These are phyloP conservation scores for Phaetusa simplex DNA, from an alignment of 2,113 vertebrate genomes.

Conservation along the genomic window DNA sequence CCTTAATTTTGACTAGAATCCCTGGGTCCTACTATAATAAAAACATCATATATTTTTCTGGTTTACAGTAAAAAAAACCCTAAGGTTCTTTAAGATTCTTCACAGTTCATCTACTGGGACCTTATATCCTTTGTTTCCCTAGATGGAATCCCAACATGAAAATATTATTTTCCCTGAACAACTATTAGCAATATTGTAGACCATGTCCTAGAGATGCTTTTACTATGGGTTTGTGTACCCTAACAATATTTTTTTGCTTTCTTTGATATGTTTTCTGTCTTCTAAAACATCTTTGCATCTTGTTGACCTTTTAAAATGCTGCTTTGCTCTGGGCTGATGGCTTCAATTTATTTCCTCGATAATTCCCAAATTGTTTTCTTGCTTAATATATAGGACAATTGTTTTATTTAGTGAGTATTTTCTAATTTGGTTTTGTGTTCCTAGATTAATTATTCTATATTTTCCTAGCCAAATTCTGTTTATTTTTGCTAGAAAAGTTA, in stretches of 20 bases:
- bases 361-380: background rate
- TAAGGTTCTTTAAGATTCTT: background rate
- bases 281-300: background rate
- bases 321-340: background rate
- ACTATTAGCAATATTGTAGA: background rate
- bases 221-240: background rate
- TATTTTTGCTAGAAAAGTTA: background rate
- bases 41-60: background rate
- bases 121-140: background rate
- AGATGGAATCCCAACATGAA: background rate
- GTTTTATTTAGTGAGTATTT: background rate
- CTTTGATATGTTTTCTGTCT: background rate
- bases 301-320: background rate
- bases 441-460: background rate
- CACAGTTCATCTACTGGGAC: background rate
- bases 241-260: background rate
- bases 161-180: background rate
- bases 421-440: background rate
- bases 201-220: background rate
- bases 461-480: background rate
- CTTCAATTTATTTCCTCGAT: background rate
- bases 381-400: background rate
- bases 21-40: background rate
- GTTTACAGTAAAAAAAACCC: background rate
- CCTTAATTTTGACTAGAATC: background rate